A percentile compares a stretch with the other conserved stretches of the same genome.
Evolutionary conservation across 2,888 invertebrate species (phyloP).

Genomic region (Spodoptera exigua): DNA sequence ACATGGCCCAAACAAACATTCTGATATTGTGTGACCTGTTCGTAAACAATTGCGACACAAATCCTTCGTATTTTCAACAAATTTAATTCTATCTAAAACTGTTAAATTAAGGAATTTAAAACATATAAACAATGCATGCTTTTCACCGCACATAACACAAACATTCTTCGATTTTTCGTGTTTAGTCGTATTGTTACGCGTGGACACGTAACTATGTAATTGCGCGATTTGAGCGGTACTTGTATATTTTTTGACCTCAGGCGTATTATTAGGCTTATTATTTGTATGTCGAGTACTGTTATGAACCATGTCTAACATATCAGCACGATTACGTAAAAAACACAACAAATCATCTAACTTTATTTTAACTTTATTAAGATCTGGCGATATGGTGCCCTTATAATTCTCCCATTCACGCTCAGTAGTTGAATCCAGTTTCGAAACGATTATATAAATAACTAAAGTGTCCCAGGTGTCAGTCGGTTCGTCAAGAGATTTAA

Average conservation of each 20-base stretch:
- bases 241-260: constrained; percentile 1
- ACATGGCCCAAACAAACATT: too few species aligned
- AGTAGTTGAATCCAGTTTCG: constrained; percentile 23
- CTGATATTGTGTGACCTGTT: constrained; percentile 1
- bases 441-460: constrained; percentile 23
- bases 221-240: neutral
- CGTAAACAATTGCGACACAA: constrained; percentile 28
- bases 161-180: neutral
- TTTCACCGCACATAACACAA: constrained; percentile 3
- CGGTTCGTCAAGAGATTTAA: constrained; percentile 23
- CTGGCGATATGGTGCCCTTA: constrained; percentile 6
- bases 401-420: constrained; percentile 39
- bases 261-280: too few species aligned
- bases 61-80: constrained; percentile 7
- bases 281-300: too few species aligned
- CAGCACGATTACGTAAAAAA: constrained; percentile 17
- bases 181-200: neutral
- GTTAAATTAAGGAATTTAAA: too few species aligned
- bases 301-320: constrained; percentile 22
- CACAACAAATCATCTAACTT: constrained; percentile 15
- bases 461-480: constrained; percentile 38
- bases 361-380: neutral
- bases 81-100: constrained; percentile 5
- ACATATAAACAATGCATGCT: constrained; percentile 19
- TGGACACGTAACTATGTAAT: constrained; percentile 4